Evolutionary conservation across 2,888 invertebrate genomes (phyloP), one percentile per base, ranked within the genome.

Genomic region (Phortica magna): DNA sequence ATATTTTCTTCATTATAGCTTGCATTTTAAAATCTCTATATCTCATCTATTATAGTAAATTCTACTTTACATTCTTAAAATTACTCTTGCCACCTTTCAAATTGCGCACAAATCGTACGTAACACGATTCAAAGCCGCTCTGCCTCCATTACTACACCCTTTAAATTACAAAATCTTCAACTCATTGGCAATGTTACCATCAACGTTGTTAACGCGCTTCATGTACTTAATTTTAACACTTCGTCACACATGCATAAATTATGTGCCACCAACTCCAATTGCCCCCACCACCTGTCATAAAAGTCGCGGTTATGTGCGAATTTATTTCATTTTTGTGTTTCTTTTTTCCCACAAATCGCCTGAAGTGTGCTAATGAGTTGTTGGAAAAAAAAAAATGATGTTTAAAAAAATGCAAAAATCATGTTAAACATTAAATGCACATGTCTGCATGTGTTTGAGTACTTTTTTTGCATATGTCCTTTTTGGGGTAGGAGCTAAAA

Each of bases 391-490:
- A 70, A 80, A 81, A 76, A 85, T 85, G 88, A 88, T 85, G 88
- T 80, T 83, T 83, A 84, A 85, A 88, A 85, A 55, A 31, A 71
- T 71, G 17, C 17, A 41, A 87, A 86, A 86, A 80, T 87, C 84
- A 84, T 86, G 85, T 86, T 87, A 77, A 84, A 82, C 85, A 85
- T 88, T 88, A 84, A 87, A 85, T 84, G 79, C 83, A 87, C 84
- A 87, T 85, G 83, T 80, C 83, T 80, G 74, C 77, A 76, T 78
- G 74, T 12, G 59, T 78, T 61, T 72, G 76, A 61, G 14, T 68
- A 22, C 31, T 76, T 48, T 31, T 77, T 73, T 39, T 64, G 59
- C 7, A 65, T 77, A 61, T 78, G 48, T 76, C 65, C 19, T 22
- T 61, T 61, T 22, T 6, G 22, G 22, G 22, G 31, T 31, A 7